Percentiles rank a stretch among this genome's conserved stretches.
These are phyloP conservation scores for Andrena flavipes DNA, from an alignment of 2,888 invertebrate genomes.

Conservation along the genomic window DNA sequence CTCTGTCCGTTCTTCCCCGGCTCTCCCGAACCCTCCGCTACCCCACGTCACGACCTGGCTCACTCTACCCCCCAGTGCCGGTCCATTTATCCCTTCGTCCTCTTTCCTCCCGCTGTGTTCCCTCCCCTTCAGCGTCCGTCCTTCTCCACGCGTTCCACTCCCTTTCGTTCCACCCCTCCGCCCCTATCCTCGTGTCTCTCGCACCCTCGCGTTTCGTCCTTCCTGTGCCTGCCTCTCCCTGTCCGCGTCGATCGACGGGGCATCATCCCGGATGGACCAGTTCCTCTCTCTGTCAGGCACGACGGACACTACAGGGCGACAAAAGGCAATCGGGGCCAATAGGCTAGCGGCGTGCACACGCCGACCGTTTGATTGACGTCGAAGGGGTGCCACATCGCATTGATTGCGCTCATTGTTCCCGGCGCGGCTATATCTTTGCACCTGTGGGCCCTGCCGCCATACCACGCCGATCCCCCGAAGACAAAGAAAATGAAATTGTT, in stretches of 20 bases:
- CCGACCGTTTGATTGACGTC: conserved; percentile 81
- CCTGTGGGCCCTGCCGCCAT: conserved; percentile 51
- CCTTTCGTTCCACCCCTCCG: conserved; percentile 21
- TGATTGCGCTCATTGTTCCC: conserved; percentile 83
- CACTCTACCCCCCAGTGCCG: conserved; percentile 32
- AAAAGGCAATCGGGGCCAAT: conserved; percentile 83
- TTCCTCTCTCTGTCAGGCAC: conserved; percentile 41
- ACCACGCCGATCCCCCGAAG: background rate
- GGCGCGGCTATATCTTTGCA: conserved; percentile 69
- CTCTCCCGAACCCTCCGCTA: background rate
- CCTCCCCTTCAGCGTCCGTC: background rate
- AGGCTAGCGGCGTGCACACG: conserved; percentile 78
- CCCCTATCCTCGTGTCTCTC: background rate
- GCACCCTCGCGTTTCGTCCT: conserved; percentile 3
- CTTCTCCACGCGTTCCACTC: conserved; percentile 27
- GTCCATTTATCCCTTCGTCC: conserved; percentile 45
- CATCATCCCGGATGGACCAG: conserved; percentile 26
- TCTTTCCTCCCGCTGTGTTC: conserved; percentile 14
- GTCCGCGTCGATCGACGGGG: conserved; percentile 43
- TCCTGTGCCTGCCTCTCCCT: conserved; percentile 24
- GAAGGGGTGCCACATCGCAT: conserved; percentile 78
- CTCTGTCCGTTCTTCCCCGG: conserved; percentile 28
- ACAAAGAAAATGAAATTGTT: conserved; percentile 54
- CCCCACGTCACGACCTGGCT: conserved; percentile 11
- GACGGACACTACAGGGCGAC: conserved; percentile 73